phyloP scores from a whole-genome alignment of 1,140 invertebrate species.

The Dufourea novaeangliae region DNA sequence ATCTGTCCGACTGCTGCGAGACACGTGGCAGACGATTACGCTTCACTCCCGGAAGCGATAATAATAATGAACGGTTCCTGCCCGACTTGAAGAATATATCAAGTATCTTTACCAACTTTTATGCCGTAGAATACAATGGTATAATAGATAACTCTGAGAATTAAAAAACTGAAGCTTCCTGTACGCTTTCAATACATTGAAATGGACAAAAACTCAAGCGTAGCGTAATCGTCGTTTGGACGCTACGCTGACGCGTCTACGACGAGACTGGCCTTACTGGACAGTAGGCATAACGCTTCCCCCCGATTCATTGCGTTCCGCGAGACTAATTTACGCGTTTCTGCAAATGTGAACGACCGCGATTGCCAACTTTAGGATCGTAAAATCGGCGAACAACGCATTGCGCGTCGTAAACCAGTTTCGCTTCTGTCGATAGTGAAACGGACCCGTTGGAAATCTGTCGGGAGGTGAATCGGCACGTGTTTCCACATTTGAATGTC shows the following conservation, averaged over 20 bases:
- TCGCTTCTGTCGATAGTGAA: slow-evolving; percentile 1
- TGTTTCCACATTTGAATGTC: neutral
- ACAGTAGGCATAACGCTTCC: too few relatives aligned
- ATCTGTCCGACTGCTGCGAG: neutral
- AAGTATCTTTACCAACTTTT: too few relatives aligned
- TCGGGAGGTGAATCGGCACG: neutral
- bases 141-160: too few relatives aligned
- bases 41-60: slow-evolving; percentile 11
- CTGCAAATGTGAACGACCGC: neutral
- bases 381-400: slow-evolving; percentile 20
- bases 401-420: slow-evolving; percentile 10
- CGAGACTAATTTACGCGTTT: neutral
- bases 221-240: too few relatives aligned
- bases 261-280: too few relatives aligned
- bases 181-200: too few relatives aligned
- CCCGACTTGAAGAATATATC: too few relatives aligned
- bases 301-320: neutral
- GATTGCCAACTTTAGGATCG: neutral
- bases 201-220: too few relatives aligned
- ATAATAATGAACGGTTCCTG: neutral
- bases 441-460: neutral
- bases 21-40: neutral
- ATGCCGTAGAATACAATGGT: too few relatives aligned
- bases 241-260: too few relatives aligned
- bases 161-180: too few relatives aligned